A percentile compares a stretch with the other conserved stretches of the same genome.
phyloP scores from a whole-genome alignment of 2,888 invertebrate genomes.

The Pimpla rufipes region DNA sequence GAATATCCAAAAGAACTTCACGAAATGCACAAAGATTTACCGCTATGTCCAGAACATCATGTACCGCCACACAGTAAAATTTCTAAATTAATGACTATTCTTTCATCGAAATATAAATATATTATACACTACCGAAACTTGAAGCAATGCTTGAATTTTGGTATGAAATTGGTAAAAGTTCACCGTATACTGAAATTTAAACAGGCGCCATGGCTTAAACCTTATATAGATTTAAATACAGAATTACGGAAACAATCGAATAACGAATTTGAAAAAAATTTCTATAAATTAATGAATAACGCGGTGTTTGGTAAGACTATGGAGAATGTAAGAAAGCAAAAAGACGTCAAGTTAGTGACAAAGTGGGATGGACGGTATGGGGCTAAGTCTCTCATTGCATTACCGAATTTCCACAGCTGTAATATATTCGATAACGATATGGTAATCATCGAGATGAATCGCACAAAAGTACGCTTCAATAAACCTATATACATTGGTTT shows the following conservation, averaged over 20 bases:
- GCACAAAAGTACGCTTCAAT: slow-evolving; percentile 42
- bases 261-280: slow-evolving; percentile 80
- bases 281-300: slow-evolving; percentile 68
- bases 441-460: slow-evolving; percentile 73
- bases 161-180: too few relatives aligned
- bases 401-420: slow-evolving; percentile 75
- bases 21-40: slow-evolving; percentile 77
- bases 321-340: slow-evolving; percentile 82
- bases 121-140: slow-evolving; percentile 79
- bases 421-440: slow-evolving; percentile 79
- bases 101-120: slow-evolving; percentile 67
- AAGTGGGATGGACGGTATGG: slow-evolving; percentile 75
- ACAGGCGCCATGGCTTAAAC: slow-evolving; percentile 79
- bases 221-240: slow-evolving; percentile 75
- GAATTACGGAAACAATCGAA: slow-evolving; percentile 76
- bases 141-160: slow-evolving; percentile 72
- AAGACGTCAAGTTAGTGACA: slow-evolving; percentile 76
- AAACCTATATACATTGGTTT: slow-evolving; percentile 61
- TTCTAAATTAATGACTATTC: slow-evolving; percentile 36
- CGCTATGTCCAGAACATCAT: slow-evolving; percentile 69
- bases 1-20: slow-evolving; percentile 78
- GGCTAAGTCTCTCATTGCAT: slow-evolving; percentile 75
- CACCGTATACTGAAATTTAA: slow-evolving; percentile 78
- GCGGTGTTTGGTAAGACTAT: slow-evolving; percentile 72
- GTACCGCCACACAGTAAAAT: slow-evolving; percentile 27